Evolutionary conservation across 2,888 invertebrate species (phyloP).

Genomic region (Hirtodrosophila histrioides): DNA sequence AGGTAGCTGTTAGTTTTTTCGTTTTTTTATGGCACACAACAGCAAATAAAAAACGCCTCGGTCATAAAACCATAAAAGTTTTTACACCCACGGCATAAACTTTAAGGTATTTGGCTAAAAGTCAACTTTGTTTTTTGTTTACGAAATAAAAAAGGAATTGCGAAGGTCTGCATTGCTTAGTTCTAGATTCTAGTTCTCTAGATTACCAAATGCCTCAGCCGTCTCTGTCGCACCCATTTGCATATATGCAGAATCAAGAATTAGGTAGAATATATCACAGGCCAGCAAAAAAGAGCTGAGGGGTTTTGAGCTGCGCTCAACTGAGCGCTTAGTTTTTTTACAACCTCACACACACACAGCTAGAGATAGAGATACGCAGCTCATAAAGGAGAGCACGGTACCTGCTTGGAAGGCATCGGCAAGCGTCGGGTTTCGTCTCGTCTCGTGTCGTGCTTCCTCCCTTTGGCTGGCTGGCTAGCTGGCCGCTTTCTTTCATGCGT

Average conservation of each 20-base stretch:
- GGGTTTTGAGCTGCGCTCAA: conserved; percentile 45
- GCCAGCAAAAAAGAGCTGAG: conserved; percentile 41
- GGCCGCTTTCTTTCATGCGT: conserved; percentile 17
- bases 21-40: conserved; percentile 36
- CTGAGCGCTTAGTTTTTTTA: conserved; percentile 38
- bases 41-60: conserved; percentile 52
- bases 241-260: conserved; percentile 54
- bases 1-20: conserved; percentile 40
- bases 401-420: conserved; percentile 48
- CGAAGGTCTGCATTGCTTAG: conserved; percentile 13
- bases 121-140: conserved; percentile 42
- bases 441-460: conserved; percentile 44
- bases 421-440: conserved; percentile 37
- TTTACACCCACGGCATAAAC: conserved; percentile 44
- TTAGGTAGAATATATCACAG: conserved; percentile 52
- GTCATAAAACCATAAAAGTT: conserved; percentile 64
- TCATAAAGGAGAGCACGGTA: conserved; percentile 50
- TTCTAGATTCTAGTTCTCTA: conserved; percentile 8
- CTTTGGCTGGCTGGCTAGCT: conserved; percentile 27
- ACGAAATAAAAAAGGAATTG: conserved; percentile 2
- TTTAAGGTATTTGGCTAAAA: conserved; percentile 45
- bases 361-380: conserved; percentile 7
- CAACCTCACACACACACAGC: conserved; percentile 28
- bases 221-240: conserved; percentile 60
- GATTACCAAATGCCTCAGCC: conserved; percentile 11